These are phyloP conservation scores for Himalopsyche kuldschensis DNA, from an alignment of 2,888 invertebrate species.

Conservation along the genomic window DNA sequence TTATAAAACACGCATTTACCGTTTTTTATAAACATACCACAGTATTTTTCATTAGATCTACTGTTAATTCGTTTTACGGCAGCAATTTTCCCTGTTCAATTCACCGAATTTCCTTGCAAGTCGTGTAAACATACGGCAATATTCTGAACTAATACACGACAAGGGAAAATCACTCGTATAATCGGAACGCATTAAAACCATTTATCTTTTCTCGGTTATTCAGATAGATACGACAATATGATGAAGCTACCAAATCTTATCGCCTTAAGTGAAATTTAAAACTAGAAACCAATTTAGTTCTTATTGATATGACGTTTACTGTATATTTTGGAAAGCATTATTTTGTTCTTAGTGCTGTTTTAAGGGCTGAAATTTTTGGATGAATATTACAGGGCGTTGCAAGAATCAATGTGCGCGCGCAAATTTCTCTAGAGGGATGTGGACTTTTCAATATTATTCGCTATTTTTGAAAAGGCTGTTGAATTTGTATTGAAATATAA, in stretches of 20 bases:
- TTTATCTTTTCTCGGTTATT: not conserved
- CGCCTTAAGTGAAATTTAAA: not conserved
- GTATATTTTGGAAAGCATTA: not conserved
- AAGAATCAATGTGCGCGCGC: conserved; percentile 38
- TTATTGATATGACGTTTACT: not conserved
- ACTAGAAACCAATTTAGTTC: not conserved
- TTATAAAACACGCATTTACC: not conserved
- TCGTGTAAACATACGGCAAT: not conserved
- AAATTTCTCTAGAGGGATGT: conserved; percentile 3
- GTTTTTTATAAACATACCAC: not conserved
- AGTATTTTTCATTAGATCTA: not conserved
- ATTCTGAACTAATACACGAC: not conserved
- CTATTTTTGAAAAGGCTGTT: not conserved
- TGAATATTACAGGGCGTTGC: conserved; percentile 25
- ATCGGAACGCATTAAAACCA: not conserved
- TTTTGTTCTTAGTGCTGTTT: conserved; percentile 1
- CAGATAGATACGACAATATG: not conserved
- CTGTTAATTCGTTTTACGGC: not conserved
- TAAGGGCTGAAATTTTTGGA: not conserved
- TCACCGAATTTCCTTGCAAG: not conserved
- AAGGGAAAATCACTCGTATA: not conserved
- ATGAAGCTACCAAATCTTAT: not conserved
- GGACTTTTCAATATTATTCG: not conserved
- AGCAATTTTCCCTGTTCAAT: not conserved
- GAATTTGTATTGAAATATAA: not conserved